Conservation (phyloP, 2,888 invertebrate genomes). For the Halictus ligatus region DNA sequence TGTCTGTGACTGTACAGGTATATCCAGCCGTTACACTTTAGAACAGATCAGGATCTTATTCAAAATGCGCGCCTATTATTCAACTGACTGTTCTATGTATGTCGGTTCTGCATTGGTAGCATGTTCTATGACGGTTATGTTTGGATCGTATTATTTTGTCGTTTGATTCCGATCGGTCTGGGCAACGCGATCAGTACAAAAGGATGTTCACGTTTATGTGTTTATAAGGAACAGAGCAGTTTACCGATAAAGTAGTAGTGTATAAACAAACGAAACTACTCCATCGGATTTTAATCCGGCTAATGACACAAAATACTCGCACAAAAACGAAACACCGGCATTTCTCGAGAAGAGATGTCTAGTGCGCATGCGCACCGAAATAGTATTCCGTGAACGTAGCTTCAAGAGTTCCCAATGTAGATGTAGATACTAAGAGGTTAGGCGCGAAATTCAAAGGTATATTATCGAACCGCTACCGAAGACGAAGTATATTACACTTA, state of each 20-base stretch:
- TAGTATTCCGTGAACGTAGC: background rate
- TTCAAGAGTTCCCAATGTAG: background rate
- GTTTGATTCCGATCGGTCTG: background rate
- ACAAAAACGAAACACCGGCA: background rate
- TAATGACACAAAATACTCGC: background rate
- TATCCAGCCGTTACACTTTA: background rate
- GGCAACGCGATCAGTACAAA: background rate
- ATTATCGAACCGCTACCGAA: background rate
- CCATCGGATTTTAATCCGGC: too few relatives aligned
- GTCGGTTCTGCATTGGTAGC: background rate
- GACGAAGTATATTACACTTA: background rate
- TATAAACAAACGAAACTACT: background rate
- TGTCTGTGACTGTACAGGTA: background rate
- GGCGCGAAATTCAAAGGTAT: background rate
- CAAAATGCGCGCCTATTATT: background rate
- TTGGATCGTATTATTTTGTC: background rate
- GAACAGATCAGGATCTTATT: background rate
- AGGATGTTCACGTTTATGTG: background rate
- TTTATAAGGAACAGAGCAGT: background rate
- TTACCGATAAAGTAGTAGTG: background rate
- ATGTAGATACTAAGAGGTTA: background rate
- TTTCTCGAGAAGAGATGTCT: background rate
- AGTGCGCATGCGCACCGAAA: background rate
- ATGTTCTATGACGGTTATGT: background rate
- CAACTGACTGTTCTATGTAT: background rate